Conservation (phyloP, 2,888 invertebrate species). For the Polyommatus iphigenia region DNA sequence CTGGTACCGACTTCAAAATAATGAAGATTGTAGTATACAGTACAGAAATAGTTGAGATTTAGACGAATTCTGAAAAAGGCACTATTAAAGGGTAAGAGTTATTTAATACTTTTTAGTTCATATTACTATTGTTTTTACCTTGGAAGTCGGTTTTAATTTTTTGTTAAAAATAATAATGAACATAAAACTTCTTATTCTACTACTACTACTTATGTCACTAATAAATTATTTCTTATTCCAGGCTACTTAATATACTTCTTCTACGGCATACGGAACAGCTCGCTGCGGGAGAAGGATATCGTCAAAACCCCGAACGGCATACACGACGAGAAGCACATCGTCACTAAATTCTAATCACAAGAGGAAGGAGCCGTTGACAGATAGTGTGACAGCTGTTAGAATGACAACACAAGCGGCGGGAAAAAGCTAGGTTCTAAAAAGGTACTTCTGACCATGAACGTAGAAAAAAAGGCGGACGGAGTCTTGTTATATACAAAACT, state of each 20-base stretch:
- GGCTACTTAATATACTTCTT: conserved; percentile 92
- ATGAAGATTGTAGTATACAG: too few relatives aligned
- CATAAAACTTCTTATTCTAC: not conserved
- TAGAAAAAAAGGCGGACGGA: too few relatives aligned
- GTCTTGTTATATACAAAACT: too few relatives aligned
- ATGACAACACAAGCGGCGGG: not conserved
- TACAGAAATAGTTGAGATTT: too few relatives aligned
- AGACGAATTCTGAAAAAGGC: too few relatives aligned
- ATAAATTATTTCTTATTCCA: conserved; percentile 55
- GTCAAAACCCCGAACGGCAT: conserved; percentile 45
- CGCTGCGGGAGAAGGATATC: conserved; percentile 68
- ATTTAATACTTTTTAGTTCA: too few relatives aligned
- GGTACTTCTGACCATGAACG: not conserved
- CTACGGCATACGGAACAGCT: conserved; percentile 90
- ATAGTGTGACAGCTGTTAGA: not conserved
- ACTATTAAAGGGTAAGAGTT: too few relatives aligned
- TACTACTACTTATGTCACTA: too few relatives aligned
- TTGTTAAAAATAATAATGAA: too few relatives aligned
- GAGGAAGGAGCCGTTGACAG: not conserved
- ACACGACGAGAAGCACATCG: conserved; percentile 51
- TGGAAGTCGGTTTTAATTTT: too few relatives aligned
- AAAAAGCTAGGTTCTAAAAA: not conserved
- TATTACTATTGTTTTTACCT: too few relatives aligned
- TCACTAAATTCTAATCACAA: conserved; percentile 61
- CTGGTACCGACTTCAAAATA: too few relatives aligned